Conservation (phyloP, 2,113 vertebrate genomes). For the human (Homo sapiens) region GRCh38 chr3:71514001-71514500, state of each 20-base stretch:
- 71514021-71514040: neutral
- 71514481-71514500: neutral
- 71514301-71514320: neutral
- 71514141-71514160: neutral
- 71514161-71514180: neutral
- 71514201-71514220: neutral
- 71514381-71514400: too few relatives aligned
- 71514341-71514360: neutral
- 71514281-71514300: neutral
- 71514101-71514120: rapidly evolving
- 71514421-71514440: neutral
- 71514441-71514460: neutral
- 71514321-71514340: neutral
- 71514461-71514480: neutral
- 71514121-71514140: too few relatives aligned
- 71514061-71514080: neutral
- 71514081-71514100: neutral
- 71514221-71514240: neutral
- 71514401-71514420: neutral
- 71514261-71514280: neutral
- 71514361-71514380: too few relatives aligned
- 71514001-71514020: neutral
- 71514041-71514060: neutral
- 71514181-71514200: neutral
- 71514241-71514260: neutral